A percentile compares a stretch with the other conserved stretches of the same genome.
Evolutionary conservation across 2,797 vertebrate genomes (phyloP).

Genomic region (Vireo griseus): DNA sequence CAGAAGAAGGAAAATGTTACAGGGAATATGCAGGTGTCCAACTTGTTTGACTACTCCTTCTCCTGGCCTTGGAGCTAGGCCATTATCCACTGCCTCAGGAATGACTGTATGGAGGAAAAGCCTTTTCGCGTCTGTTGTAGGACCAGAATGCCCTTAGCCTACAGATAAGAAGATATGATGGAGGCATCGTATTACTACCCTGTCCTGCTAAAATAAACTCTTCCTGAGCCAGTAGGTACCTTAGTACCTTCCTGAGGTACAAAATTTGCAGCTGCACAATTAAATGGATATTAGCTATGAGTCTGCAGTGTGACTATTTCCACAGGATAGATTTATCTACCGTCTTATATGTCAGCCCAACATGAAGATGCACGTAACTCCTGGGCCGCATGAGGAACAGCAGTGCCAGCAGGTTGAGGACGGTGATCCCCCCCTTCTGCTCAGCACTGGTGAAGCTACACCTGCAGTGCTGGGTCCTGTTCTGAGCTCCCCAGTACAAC

Average conservation of each 20-base stretch:
- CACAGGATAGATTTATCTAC: neutral
- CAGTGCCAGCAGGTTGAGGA: neutral
- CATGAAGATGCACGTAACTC: neutral
- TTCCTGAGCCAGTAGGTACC: neutral
- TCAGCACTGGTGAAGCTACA: neutral
- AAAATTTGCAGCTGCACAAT: neutral
- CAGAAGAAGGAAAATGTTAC: neutral
- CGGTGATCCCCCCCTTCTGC: neutral
- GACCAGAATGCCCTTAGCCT: neutral
- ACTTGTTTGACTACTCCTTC: neutral
- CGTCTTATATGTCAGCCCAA: neutral
- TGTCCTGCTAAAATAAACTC: neutral
- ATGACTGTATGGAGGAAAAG: neutral
- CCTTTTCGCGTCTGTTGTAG: neutral
- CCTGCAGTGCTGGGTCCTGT: neutral
- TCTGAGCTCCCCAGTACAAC: neutral
- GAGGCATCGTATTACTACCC: neutral
- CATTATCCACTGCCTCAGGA: neutral
- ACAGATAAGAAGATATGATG: neutral
- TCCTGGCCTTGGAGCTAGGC: neutral
- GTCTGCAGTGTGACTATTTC: neutral
- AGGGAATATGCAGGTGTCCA: neutral
- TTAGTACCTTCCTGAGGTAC: neutral
- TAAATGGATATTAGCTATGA: neutral
- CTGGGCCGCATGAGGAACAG: neutral